Evolutionary conservation across 2,113 vertebrate species (phyloP), one percentile per base, ranked within the genome.

Genomic region (Irena cyanogastra): DNA sequence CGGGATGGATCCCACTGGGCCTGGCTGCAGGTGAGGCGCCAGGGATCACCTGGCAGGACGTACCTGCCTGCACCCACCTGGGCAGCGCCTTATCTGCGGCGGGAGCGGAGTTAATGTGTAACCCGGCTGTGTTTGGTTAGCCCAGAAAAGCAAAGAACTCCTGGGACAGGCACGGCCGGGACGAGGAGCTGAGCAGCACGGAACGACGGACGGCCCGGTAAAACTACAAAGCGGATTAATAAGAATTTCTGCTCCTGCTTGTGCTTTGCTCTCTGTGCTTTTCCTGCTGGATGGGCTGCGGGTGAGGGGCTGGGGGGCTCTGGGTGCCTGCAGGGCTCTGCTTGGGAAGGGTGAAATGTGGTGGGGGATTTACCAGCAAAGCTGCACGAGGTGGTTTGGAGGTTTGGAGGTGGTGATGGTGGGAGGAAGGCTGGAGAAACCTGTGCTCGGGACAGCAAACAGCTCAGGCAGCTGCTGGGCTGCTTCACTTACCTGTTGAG

Each of bases 31-130:
- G 81, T 71, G 92, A 94, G 65, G 77, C 65, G 77, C 60, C 3
- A 1, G 79, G 75, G 71, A 44, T 60, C 16, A 0, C 18, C 53
- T 4, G 9, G 2, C 6, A 27, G 83, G 28, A 7, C 8, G 2
- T 7, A 71, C n/a, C 71, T 35, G 23, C 53, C 4, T 53, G 79
- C 63, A 28, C 44, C 49, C 28, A 5, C n/a, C 69, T 0, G 28
- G 8, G 7, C 7, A 35, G 89, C 78, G 85, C 94, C 88, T 84
- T 90, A 53, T 93, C 95, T 83, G 52, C 24, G 1, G 44, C 83
- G 26, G 41, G 54, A 95, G 97, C 91, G 20, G 78, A 87, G 98
- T 98, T 97, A 96, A 96, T 97, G 63, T 89, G 96, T 97, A 96
- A 97, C 94, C 60, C 4, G 16, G 49, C 87, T 10, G 45, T 97